Base-by-base conservation (phyloP, 1,140 invertebrate species). In the Philotrypesis tridentata region DNA sequence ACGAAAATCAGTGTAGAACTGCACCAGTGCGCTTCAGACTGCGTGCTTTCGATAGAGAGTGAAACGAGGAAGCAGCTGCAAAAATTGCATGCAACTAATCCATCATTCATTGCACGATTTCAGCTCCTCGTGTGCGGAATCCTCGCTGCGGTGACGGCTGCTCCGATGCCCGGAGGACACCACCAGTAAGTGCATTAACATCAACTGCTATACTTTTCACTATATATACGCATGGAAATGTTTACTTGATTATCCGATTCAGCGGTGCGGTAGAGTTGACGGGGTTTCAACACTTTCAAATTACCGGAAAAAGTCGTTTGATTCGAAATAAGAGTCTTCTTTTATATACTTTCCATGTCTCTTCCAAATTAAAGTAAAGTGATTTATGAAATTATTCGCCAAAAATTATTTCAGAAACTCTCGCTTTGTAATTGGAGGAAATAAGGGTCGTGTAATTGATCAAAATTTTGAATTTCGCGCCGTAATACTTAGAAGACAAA, bases 81-180 rank as follows among this genome's bases (percentile, higher is more conserved):
- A 48, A 48, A 17, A 17, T 2, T 17, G 9, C 1, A 48, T 14
- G 43, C 21, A 17, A n/a, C 48, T 55, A 55, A 55, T 55, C 21
- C n/a, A 55, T 55, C 17, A 17, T 48, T 48, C 80, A 82, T 29
- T 83, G 81, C 87, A 83, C 82, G 80, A 67, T 90, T 90, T 80
- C 86, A 90, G 89, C 71, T 89, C 29, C 83, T 89, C 86, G 87
- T 89, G 85, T 87, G 87, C 63, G 89, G 88, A 87, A 86, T 90
- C 76, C 40, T 90, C 43, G 86, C 87, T 12, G 80, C 84, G 43
- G 83, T 85, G 73, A 84, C 85, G 72, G 87, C 89, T 27, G 86
- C 86, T 27, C 90, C 90, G 12, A 14, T 86, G 48, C 87, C 87
- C 67, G 85, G 77, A 61, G 79, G 79, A 60, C 87, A 60, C 63